A percentile compares a stretch with the other conserved stretches of the same genome.
phyloP scores from a whole-genome alignment of 2,113 vertebrate species.

The Mesitornis unicolor region DNA sequence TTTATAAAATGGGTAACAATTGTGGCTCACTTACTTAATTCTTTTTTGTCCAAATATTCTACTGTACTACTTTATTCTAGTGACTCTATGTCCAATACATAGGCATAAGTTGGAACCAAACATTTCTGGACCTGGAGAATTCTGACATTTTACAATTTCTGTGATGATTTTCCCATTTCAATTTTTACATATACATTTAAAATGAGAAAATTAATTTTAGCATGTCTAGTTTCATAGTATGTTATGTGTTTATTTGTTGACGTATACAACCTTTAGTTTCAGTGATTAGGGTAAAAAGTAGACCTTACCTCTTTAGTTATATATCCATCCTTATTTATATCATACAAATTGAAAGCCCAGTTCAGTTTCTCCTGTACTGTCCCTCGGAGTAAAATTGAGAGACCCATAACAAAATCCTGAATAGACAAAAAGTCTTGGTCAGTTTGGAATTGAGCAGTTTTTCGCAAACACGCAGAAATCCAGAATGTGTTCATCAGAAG shows the following conservation, averaged over 20 bases:
- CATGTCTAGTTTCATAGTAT: background rate
- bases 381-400: slow-evolving; percentile 94
- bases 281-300: background rate
- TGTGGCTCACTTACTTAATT: background rate
- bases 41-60: background rate
- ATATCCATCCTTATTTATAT: slow-evolving; percentile 99
- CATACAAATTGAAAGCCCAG: slow-evolving; percentile 99
- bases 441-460: background rate
- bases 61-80: background rate
- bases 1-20: background rate
- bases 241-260: no score
- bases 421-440: background rate
- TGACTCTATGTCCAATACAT: background rate
- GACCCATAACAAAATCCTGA: slow-evolving; percentile 96
- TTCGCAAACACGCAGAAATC: background rate
- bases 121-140: background rate
- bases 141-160: background rate
- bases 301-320: slow-evolving; percentile 94
- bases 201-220: background rate
- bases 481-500: background rate
- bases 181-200: background rate
- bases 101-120: background rate
- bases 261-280: background rate
- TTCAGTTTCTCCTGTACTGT: slow-evolving; percentile 96
- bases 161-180: background rate